These are phyloP conservation scores for Galbula dea DNA, from an alignment of 2,113 vertebrate genomes.

Conservation along the genomic window DNA sequence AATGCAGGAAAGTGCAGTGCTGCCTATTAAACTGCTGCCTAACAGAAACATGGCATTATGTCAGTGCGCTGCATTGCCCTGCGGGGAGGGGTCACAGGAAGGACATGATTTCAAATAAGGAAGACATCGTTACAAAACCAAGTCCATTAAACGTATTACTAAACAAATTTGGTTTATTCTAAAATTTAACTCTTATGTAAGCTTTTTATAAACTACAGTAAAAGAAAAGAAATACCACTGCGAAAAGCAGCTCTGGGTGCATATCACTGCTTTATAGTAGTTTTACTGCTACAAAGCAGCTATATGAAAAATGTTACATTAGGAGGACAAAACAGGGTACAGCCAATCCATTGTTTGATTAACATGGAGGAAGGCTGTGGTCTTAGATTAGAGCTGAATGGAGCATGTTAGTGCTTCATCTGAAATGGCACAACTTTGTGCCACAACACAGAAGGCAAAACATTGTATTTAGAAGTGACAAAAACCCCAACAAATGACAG, in stretches of 20 bases:
- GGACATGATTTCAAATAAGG: neutral
- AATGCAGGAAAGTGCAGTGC: neutral
- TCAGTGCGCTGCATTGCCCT: neutral
- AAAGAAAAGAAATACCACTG: neutral
- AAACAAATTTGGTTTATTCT: neutral
- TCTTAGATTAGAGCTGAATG: no score
- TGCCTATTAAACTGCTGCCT: neutral
- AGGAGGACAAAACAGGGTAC: rapidly evolving
- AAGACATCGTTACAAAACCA: neutral
- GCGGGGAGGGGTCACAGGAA: neutral
- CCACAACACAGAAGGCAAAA: neutral
- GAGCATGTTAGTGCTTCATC: neutral
- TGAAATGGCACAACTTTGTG: neutral
- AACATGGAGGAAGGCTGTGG: neutral
- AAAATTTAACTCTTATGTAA: neutral
- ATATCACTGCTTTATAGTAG: neutral
- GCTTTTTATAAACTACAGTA: neutral
- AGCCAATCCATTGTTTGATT: neutral
- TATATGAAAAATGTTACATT: no score
- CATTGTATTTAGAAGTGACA: neutral
- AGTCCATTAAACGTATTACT: neutral
- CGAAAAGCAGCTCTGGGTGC: neutral
- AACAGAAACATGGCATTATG: neutral
- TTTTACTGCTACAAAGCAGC: neutral
- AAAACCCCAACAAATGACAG: neutral